Percentiles rank a stretch among this genome's conserved stretches.
These are phyloP conservation scores for Druon quercuslanigerum DNA, from an alignment of 1,140 invertebrate species.

Conservation along the genomic window DNA sequence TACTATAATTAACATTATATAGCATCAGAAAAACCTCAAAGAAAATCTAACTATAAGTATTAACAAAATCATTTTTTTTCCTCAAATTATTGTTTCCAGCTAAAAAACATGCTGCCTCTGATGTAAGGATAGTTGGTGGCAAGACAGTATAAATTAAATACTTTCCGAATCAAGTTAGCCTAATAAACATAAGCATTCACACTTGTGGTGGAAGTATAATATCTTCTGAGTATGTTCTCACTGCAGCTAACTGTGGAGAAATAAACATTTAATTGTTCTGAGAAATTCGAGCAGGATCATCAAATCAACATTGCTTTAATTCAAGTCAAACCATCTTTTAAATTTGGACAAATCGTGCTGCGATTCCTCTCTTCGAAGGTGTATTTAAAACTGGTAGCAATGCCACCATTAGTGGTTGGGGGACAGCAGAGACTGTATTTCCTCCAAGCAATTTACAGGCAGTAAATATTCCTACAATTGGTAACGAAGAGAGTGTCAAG, in stretches of 20 bases:
- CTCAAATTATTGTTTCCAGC: not conserved
- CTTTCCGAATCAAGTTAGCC: conserved; percentile 79
- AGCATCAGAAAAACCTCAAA: no score
- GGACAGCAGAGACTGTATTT: not conserved
- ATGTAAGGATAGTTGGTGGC: conserved; percentile 80
- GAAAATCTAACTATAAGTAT: no score
- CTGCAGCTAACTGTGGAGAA: conserved; percentile 83
- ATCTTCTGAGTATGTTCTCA: conserved; percentile 76
- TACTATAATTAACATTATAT: no score
- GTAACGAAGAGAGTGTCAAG: conserved; percentile 42
- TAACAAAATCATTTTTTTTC: no score
- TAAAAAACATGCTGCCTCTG: not conserved
- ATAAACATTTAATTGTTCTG: not conserved
- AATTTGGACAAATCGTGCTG: conserved; percentile 41
- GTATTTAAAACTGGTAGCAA: not conserved
- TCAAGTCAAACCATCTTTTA: conserved; percentile 37
- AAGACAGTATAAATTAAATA: conserved; percentile 76
- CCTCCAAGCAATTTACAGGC: not conserved
- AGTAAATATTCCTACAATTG: conserved; percentile 53
- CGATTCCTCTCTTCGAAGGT: not conserved
- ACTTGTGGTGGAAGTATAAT: conserved; percentile 82
- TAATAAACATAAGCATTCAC: conserved; percentile 73
- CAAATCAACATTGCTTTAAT: conserved; percentile 16
- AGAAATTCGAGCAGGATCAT: not conserved
- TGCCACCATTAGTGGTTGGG: not conserved